Evolutionary conservation across 2,888 invertebrate species (phyloP), one percentile per base, ranked within the genome.

Genomic region (Napeogenes sylphis): DNA sequence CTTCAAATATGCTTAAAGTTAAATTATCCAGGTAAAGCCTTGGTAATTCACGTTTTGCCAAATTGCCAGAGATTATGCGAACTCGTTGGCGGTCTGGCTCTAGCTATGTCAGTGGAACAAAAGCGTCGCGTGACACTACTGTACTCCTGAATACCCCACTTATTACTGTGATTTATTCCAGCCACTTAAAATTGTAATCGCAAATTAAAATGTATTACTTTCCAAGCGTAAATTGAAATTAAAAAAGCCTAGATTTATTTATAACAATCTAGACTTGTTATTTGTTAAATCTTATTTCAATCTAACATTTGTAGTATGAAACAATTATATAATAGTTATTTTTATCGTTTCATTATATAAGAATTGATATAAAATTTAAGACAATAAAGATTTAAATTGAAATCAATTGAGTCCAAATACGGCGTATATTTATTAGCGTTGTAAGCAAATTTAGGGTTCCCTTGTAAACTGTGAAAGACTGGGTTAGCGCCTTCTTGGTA

Each of bases 71-170:
- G 65, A 62, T 65, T 58, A 61, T 55, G 60, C 59, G 56, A 66
- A 62, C 54, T 59, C 65, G 45, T 61, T 67, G 58, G 64, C 67
- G 56, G 64, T 68, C 65, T 59, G 38, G 33, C 55, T 47, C 64
- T 63, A 62, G 61, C 59, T 75, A 75, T 77, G 79, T 77, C 76
- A 76, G 73, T 76, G 75, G 78, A 83, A 85, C 82, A 84, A 85
- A 81, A 75, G 79, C 67, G 63, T 78, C 74, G 79, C 82, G 80
- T 82, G 82, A 81, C 81, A 77, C 74, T 74, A 71, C 75, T 77
- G 72, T 73, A 72, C 73, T 68, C 74, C 74, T 76, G 77, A 74
- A 68, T 60, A 64, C 56, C 59, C 54, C 45, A 58, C 45, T 59
- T 62, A 56, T 56, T 61, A 46, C 38, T 13, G 42, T 53, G 47